Evolutionary conservation across 2,888 invertebrate species (phyloP), one percentile per base, ranked within the genome.

Genomic region (Protophormia terraenovae): DNA sequence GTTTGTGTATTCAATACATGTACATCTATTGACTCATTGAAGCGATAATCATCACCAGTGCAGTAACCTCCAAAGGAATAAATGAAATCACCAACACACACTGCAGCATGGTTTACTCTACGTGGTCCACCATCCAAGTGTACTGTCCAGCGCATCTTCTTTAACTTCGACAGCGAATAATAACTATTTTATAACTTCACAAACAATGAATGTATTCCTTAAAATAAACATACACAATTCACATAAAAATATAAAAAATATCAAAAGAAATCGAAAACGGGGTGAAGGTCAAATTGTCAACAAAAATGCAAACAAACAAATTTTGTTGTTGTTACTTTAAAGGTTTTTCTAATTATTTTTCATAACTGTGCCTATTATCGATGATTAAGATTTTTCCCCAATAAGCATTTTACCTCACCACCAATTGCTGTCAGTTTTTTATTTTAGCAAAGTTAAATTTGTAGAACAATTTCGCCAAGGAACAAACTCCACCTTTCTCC

Each of bases 31-130:
- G 97, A 96, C 45, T 95, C 94, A 92, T 95, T 95, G 85, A 95
- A 94, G 79, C 94, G 94, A 89, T 96, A 97, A 89, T 97, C 96
- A 62, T 91, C 91, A 10, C 96, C 96, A 3, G 97, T 97, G 90
- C 97, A 97, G 91, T 97, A 98, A 29, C 98, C 98, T 47, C 98
- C 98, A 92, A 98, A 98, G 0, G 97, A 97, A 92, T 96, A 98
- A 87, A 98, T 96, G 90, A 94, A 95, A 88, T 96, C 95, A 24
- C 95, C 95, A 50, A 97, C 95, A 79, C 95, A 94, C 27, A 96
- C 97, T 5, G 97, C 97, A n/a, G 98, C 97, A 94, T 98, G 98
- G 92, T 98, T 98, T 14, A 98, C 98, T 84, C 98, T 94, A 89
- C 96, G 94, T 16, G 98, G 98, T n/a, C 98, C 98, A 35, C 97